Evolutionary conservation across 2,888 invertebrate genomes (phyloP).

Genomic region (Dioctria rufipes): DNA sequence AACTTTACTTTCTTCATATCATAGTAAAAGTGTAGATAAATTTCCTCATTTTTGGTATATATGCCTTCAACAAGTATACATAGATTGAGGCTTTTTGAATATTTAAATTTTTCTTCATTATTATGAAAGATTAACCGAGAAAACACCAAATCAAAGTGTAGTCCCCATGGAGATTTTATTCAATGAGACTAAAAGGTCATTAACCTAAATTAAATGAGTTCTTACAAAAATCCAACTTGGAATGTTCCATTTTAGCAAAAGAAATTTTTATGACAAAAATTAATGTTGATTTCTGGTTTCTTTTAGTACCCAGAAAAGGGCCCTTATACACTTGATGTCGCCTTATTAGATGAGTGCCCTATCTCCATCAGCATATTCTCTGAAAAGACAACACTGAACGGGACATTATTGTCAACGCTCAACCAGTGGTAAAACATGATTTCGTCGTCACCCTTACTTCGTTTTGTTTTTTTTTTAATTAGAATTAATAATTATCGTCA

Average conservation of each 20-base stretch:
- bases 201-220: constrained; percentile 23
- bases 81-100: no score
- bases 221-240: constrained; percentile 12
- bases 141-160: no score
- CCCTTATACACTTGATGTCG: background rate
- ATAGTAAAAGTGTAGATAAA: no score
- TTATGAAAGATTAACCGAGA: no score
- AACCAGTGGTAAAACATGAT: background rate
- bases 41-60: no score
- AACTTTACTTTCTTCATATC: no score
- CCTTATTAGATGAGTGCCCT: background rate
- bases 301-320: background rate
- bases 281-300: constrained; percentile 34
- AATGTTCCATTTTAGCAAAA: constrained; percentile 28
- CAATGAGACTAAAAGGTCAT: background rate
- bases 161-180: no score
- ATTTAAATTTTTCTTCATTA: no score
- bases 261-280: constrained; percentile 33
- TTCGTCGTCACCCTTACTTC: background rate
- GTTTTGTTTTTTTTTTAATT: constrained; percentile 29
- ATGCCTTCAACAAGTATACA: no score
- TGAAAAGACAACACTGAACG: background rate
- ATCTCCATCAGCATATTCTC: background rate
- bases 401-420: background rate
- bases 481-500: constrained; percentile 29